Evolutionary conservation across 2,797 vertebrate genomes (phyloP), one percentile per base, ranked within the genome.

Genomic region (Furcifer pardalis): DNA sequence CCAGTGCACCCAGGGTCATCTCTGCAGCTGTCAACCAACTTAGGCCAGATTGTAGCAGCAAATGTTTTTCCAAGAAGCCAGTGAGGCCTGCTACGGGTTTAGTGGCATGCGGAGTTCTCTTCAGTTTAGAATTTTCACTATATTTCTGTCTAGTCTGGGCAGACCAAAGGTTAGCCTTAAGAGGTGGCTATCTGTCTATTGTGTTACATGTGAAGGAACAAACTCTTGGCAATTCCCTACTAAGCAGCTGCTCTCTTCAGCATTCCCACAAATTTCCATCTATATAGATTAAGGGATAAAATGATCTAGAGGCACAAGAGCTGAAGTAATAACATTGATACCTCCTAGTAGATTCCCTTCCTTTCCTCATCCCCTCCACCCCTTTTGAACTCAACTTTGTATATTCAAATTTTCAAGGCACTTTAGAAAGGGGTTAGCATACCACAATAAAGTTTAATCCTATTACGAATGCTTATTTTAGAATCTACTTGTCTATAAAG

Each of bases 401-500:
- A 32, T 7, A 60, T 37, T 82, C 90, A 92, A 83, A 87, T 1
- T 6, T 82, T 68, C 65, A 72, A 87, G 87, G 90, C 81, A 82
- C 75, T 89, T 91, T 89, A 84, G 90, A 66, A 76, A 80, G 77
- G 35, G 46, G 72, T 59, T 44, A 0, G 89, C 74, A 82, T 81
- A 89, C 86, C 79, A 89, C 89, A 94, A 82, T 88, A 91, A 92
- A 83, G 79, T 91, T 92, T 91, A 92, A 92, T 91, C 91, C 91
- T 89, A 94, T 94, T 94, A 95, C 88, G 90, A 94, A 92, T 93
- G 94, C 92, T 95, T 94, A 94, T 93, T 94, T 93, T 92, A 92
- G 91, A 94, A 94, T 90, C 89, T 94, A 84, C 92, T 92, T 92
- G 90, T 91, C 92, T 93, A 93, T 92, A 93, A 91, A 94, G 90